Evolutionary conservation across 2,113 vertebrate species (phyloP).

Genomic region (Hyla sarda): DNA sequence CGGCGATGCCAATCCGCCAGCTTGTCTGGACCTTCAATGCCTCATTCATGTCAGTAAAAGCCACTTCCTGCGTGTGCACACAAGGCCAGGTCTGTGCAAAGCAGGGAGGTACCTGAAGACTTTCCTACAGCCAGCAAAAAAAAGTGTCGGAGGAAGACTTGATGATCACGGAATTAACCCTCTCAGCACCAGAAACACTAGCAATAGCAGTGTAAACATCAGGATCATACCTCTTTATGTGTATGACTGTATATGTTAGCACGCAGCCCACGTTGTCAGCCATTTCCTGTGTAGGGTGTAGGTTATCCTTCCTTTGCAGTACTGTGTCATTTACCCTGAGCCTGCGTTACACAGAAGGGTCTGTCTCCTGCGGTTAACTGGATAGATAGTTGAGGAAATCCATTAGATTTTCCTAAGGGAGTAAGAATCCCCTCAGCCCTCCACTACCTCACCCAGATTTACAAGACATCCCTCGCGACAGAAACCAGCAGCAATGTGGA

Average conservation of each 20-base stretch:
- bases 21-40: slow-evolving; percentile 54
- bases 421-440: slow-evolving; percentile 8
- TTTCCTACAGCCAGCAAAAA: slow-evolving; percentile 25
- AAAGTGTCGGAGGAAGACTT: neutral
- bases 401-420: slow-evolving; percentile 48
- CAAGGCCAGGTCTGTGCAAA: slow-evolving; percentile 53
- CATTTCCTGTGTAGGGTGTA: slow-evolving; percentile 35
- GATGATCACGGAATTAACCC: neutral
- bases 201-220: neutral
- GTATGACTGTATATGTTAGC: neutral
- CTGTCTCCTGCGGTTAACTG: slow-evolving; percentile 24
- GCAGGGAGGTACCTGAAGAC: slow-evolving; percentile 47
- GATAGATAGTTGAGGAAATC: slow-evolving; percentile 42
- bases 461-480: slow-evolving; percentile 22
- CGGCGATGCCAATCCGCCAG: slow-evolving; percentile 49
- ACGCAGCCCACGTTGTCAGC: neutral
- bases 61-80: slow-evolving; percentile 47
- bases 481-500: neutral
- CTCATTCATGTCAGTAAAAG: slow-evolving; percentile 54
- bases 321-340: slow-evolving; percentile 8
- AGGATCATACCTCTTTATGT: neutral
- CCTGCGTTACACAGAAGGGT: slow-evolving; percentile 20
- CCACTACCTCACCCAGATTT: slow-evolving; percentile 31
- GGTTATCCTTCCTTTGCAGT: slow-evolving; percentile 1
- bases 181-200: neutral